Conservation (phyloP, 1,140 invertebrate genomes). For the Drosophila subobscura region DNA sequence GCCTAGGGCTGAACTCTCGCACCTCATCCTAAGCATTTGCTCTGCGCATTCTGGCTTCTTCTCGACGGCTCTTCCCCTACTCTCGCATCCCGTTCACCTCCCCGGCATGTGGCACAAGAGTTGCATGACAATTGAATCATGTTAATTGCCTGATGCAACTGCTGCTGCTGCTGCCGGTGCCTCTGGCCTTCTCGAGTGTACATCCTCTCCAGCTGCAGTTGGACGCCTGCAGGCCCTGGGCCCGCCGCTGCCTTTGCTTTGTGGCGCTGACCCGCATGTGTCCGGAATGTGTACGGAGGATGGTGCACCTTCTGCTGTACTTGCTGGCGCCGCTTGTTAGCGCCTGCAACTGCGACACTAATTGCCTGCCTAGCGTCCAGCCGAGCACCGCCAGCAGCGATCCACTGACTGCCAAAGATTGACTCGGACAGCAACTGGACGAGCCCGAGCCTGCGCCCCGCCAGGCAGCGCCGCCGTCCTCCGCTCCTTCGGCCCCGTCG, state of each 20-base stretch:
- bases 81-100: slow-evolving; percentile 23
- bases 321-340: slow-evolving; percentile 46
- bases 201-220: slow-evolving; percentile 43
- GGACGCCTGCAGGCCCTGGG: slow-evolving; percentile 52
- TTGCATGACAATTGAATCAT: slow-evolving; percentile 78
- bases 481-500: slow-evolving; percentile 60
- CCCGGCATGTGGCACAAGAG: slow-evolving; percentile 77
- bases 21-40: slow-evolving; percentile 28
- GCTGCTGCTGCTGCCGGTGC: slow-evolving; percentile 42
- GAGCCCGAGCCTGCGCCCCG: slow-evolving; percentile 53
- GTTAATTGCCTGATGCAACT: slow-evolving; percentile 77
- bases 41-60: slow-evolving; percentile 21
- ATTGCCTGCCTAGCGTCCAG: slow-evolving; percentile 68
- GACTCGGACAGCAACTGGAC: slow-evolving; percentile 25
- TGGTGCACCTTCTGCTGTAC: slow-evolving; percentile 20
- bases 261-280: slow-evolving; percentile 40
- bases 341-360: slow-evolving; percentile 61
- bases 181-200: slow-evolving; percentile 1
- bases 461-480: slow-evolving; percentile 72
- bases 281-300: slow-evolving; percentile 19
- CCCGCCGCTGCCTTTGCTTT: slow-evolving; percentile 24
- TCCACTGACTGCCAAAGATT: slow-evolving; percentile 45
- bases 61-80: slow-evolving; percentile 14
- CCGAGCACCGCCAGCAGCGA: slow-evolving; percentile 64
- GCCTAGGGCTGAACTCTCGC: slow-evolving; percentile 61